phyloP scores from a whole-genome alignment of 35 echinoderm and acorn worm genomes.

The Chiridota heheva region DNA sequence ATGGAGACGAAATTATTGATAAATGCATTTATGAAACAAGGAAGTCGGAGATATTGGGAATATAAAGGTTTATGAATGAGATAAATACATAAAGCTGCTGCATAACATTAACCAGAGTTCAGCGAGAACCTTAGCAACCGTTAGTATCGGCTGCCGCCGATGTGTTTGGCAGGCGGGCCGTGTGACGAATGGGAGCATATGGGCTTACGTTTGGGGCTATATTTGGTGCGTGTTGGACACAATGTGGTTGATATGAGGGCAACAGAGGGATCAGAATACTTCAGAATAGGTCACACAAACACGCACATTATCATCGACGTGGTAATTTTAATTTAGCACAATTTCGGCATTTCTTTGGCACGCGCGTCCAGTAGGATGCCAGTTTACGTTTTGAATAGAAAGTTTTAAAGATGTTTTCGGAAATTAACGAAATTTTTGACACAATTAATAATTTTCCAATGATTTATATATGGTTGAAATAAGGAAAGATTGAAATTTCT shows the following conservation, averaged over 20 bases:
- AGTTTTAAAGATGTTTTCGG: slow-evolving; percentile 17
- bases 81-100: slow-evolving; percentile 51
- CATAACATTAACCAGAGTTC: slow-evolving; percentile 54
- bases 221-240: no score
- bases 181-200: no score
- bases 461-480: slow-evolving; percentile 33
- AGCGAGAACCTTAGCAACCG: slow-evolving; percentile 32
- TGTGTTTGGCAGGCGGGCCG: no score
- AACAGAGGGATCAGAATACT: no score
- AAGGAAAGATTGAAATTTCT: no score
- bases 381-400: neutral
- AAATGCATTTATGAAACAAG: slow-evolving; percentile 57
- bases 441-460: neutral
- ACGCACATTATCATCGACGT: no score
- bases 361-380: slow-evolving; percentile 31
- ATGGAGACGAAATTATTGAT: neutral
- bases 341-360: slow-evolving; percentile 56
- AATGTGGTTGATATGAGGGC: no score
- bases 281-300: no score
- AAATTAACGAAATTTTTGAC: slow-evolving; percentile 56
- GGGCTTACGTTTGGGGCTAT: no score
- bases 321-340: no score
- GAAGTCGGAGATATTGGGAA: slow-evolving; percentile 37
- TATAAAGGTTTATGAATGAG: slow-evolving; percentile 26
- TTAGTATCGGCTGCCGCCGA: slow-evolving; percentile 3